Evolutionary conservation across 2,113 vertebrate species (phyloP), one percentile per base, ranked within the genome.

Genomic region (Microcebus griseorufus): DNA sequence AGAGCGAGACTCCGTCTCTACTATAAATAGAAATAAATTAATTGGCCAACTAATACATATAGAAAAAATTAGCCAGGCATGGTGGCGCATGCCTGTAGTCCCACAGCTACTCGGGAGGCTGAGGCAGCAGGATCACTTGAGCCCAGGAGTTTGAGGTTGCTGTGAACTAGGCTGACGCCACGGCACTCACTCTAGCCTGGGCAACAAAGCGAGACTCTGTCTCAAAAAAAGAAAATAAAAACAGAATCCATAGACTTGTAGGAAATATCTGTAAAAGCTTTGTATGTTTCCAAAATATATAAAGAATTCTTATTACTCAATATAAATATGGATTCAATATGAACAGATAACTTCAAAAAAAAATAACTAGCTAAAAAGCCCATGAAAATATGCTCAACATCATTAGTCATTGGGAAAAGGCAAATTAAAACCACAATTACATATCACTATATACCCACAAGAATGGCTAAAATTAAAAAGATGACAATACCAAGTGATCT

Each of bases 341-440:
- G n/a, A 80, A 87, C 13, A 91, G 45, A 45, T 1, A 90, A 90
- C 9, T 65, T 93, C 90, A 73, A 90, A 73, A 90, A 90, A 72
- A 86, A 96, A 81, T 51, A 34, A 88, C 58, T 34, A 39, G 60
- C 25, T 67, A 58, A 82, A 92, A 80, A 32, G 34, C 23, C 72
- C 34, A 65, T 39, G 27, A 91, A 88, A 88, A 67, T 78, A 93
- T 55, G 6, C 13, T 83, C 48, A 53, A 32, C 9, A 60, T 73
- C 67, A 80, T 32, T 78, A 55, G n/a, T 17, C 42, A 53, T 34
- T 67, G 53, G 69, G 22, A 53, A 78, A 70, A 62, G 51, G 20
- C 9, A 79, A 96, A 51, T 55, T 64, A 79, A 88, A 93, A 90
- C 13, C 69, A 93, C 20, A 75, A 55, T 2, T 13, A 45, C 39